A percentile compares a stretch with the other conserved stretches of the same genome.
phyloP scores from a whole-genome alignment of 2,888 invertebrate genomes.

The Sesamia inferens region DNA sequence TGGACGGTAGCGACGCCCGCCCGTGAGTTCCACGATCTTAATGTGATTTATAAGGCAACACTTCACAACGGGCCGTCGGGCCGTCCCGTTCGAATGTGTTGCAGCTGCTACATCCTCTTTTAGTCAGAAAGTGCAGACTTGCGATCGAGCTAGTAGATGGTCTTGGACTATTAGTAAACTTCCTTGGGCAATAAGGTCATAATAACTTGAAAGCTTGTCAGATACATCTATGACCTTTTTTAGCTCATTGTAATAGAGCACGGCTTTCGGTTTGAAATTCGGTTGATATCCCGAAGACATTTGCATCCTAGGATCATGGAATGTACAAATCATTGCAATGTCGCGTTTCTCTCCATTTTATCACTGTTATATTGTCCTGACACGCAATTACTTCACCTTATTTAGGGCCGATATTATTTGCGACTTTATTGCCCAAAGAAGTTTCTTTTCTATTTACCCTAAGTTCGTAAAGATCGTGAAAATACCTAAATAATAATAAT shows the following conservation, averaged over 20 bases:
- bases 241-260: conserved; percentile 31
- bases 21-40: too few relatives aligned
- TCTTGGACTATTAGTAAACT: too few relatives aligned
- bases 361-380: conserved; percentile 48
- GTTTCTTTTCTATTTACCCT: conserved; percentile 30
- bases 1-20: too few relatives aligned
- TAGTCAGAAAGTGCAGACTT: too few relatives aligned
- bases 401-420: conserved; percentile 27
- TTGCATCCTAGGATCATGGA: conserved; percentile 30
- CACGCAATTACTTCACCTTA: conserved; percentile 30
- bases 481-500: conserved; percentile 22
- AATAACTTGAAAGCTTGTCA: conserved; percentile 44
- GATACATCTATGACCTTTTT: conserved; percentile 54
- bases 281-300: conserved; percentile 27
- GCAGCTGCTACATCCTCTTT: too few relatives aligned
- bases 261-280: conserved; percentile 22
- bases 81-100: too few relatives aligned
- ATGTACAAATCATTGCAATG: conserved; percentile 32
- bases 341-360: conserved; percentile 45
- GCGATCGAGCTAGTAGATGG: too few relatives aligned
- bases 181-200: too few relatives aligned
- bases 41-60: too few relatives aligned
- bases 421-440: conserved; percentile 20
- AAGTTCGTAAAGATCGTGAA: conserved; percentile 17
- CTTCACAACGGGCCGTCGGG: too few relatives aligned